Conservation (phyloP, 2,888 invertebrate genomes). For the Tetragonisca angustula region DNA sequence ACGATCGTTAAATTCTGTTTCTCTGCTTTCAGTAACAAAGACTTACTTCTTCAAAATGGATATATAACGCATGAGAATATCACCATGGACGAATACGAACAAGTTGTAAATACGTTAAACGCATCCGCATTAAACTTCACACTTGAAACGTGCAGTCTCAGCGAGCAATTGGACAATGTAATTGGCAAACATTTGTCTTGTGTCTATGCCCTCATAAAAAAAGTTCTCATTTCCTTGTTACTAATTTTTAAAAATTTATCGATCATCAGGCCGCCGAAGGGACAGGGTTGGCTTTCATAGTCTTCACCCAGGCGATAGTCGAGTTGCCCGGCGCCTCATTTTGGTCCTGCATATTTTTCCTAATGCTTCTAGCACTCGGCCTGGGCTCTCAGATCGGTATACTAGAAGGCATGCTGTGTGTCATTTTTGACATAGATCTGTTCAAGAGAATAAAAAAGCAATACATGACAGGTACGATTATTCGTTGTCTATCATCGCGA, state of each 20-base stretch:
- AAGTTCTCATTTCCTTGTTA: neutral
- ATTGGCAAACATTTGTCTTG: constrained; percentile 7
- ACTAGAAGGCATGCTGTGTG: constrained; percentile 97
- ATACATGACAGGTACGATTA: constrained; percentile 90
- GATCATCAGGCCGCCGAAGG: constrained; percentile 94
- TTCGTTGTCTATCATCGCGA: neutral
- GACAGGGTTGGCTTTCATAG: constrained; percentile 97
- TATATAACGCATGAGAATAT: constrained; percentile 84
- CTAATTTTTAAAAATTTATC: neutral
- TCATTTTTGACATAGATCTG: constrained; percentile 96
- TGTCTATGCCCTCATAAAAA: neutral
- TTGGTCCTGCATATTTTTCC: constrained; percentile 98
- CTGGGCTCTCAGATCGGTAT: constrained; percentile 98
- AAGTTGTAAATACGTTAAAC: constrained; percentile 83
- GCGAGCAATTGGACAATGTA: constrained; percentile 91
- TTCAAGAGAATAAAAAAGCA: constrained; percentile 95
- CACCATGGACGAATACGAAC: constrained; percentile 86
- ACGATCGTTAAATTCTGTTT: neutral
- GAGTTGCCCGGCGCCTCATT: constrained; percentile 97
- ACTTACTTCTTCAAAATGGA: constrained; percentile 84
- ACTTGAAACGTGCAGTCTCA: constrained; percentile 89
- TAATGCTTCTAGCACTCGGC: constrained; percentile 96
- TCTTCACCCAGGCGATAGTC: constrained; percentile 98
- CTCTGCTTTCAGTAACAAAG: constrained; percentile 85
- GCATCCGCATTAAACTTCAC: constrained; percentile 83